A percentile compares a stretch with the other conserved stretches of the same genome.
Evolutionary conservation across 2,888 invertebrate species (phyloP).

Genomic region (Eugnorisma glareosa): DNA sequence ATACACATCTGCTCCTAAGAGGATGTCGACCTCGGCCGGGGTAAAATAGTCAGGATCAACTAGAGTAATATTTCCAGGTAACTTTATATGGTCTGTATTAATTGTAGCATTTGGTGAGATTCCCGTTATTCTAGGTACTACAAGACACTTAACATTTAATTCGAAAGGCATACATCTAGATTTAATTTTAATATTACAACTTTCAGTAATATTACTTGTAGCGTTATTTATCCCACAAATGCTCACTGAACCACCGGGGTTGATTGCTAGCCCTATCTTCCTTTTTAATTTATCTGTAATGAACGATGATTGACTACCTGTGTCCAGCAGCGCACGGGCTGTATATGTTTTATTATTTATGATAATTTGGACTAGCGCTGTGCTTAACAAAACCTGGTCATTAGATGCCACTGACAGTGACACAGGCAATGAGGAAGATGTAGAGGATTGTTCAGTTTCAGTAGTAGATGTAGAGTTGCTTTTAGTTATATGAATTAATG

Average conservation of each 20-base stretch:
- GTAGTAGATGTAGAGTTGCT: too few species aligned
- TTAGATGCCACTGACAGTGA: too few species aligned
- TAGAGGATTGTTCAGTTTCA: too few species aligned
- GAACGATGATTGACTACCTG: too few species aligned
- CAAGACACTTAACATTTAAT: not conserved
- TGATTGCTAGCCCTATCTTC: not conserved
- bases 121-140: constrained; percentile 4
- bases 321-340: too few species aligned
- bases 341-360: too few species aligned
- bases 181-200: constrained; percentile 10
- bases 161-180: constrained; percentile 4
- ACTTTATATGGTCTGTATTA: constrained; percentile 4
- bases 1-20: constrained; percentile 36
- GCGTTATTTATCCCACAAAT: not conserved
- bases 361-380: too few species aligned
- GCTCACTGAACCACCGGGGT: constrained; percentile 1
- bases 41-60: constrained; percentile 15
- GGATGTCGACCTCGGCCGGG: constrained; percentile 19
- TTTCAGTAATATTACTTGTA: constrained; percentile 1
- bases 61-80: not conserved
- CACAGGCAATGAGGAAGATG: too few species aligned
- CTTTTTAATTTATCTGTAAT: not conserved
- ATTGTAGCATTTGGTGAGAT: constrained; percentile 6
- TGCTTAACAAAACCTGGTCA: too few species aligned
- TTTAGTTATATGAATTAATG: not conserved